Evolutionary conservation across 2,888 invertebrate genomes (phyloP), one percentile per base, ranked within the genome.

Genomic region (Nephrocerus scutellatus): DNA sequence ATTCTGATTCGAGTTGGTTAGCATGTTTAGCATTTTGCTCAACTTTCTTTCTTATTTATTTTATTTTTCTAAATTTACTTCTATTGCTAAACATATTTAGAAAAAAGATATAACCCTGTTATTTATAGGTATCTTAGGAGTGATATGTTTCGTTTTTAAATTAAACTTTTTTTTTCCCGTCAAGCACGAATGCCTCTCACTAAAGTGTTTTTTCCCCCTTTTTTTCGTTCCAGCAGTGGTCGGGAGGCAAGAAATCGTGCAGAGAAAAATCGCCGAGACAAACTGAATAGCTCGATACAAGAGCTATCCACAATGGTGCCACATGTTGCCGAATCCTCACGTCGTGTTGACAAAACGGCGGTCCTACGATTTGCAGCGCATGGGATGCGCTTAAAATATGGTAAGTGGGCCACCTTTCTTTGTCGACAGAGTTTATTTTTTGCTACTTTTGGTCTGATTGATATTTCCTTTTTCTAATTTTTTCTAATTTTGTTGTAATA

Each of bases 301-400:
- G 83, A 86, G 62, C 75, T 93, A 64, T 84, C 86, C 47, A 74
- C 79, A 30, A 74, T 90, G 57, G 80, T 92, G 49, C 86, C 90
- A n/a, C 79, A 85, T 66, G 82, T 90, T 39, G 78, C 84, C 29
- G 79, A 79, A 59, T 84, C 88, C 46, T 79, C 84, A 33, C 81
- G 88, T 51, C 80, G 85, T 58, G 79, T 91, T 59, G 92, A 93
- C 70, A 93, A 93, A 70, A 91, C 91, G 16, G 87, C 88, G 50
- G 83, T 92, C 31, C 72, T 95, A 36, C 76, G 92, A 52, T 77
- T 91, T 42, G 82, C 89, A 2, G 89, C 90, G 33, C 85, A 87
- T 53, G 87, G 83, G 63, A 75, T 93, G 25, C 77, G 91, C 39
- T 77, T 88, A 47, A 78, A 86, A 62, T 84, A 87, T 66, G 68